These are phyloP conservation scores for Erinaceus europaeus DNA, from an alignment of 2,113 vertebrate species.

Conservation along the genomic window DNA sequence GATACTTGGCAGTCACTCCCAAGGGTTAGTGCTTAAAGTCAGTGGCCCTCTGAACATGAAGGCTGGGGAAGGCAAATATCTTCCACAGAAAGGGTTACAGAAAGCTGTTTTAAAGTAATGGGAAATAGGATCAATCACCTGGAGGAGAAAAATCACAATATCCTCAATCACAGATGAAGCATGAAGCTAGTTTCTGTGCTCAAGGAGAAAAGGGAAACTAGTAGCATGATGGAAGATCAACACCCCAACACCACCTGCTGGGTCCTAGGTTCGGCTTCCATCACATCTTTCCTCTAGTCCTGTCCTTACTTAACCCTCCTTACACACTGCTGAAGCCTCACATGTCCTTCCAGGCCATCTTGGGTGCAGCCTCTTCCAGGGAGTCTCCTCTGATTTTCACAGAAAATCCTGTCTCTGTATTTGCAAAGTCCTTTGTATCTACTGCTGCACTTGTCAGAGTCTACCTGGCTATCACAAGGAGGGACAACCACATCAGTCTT, in stretches of 20 bases:
- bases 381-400: neutral
- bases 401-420: neutral
- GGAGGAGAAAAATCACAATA: constrained; percentile 42
- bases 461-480: neutral
- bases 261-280: neutral
- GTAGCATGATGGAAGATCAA: neutral
- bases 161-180: constrained; percentile 39
- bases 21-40: neutral
- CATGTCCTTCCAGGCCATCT: neutral
- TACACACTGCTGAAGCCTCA: neutral
- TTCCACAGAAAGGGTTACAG: neutral
- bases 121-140: constrained; percentile 31
- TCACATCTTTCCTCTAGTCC: neutral
- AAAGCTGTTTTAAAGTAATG: constrained; percentile 41
- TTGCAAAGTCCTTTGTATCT: neutral
- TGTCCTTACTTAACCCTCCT: neutral
- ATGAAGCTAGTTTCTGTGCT: neutral
- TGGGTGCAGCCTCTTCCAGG: neutral
- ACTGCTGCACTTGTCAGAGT: neutral
- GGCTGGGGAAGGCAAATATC: neutral
- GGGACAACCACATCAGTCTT: neutral
- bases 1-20: neutral
- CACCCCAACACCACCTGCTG: too few relatives aligned
- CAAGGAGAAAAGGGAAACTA: neutral
- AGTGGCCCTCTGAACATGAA: neutral